These are phyloP conservation scores for Montipora capitata DNA, from an alignment of 92 coral and sea anemone genomes.

Conservation along the genomic window DNA sequence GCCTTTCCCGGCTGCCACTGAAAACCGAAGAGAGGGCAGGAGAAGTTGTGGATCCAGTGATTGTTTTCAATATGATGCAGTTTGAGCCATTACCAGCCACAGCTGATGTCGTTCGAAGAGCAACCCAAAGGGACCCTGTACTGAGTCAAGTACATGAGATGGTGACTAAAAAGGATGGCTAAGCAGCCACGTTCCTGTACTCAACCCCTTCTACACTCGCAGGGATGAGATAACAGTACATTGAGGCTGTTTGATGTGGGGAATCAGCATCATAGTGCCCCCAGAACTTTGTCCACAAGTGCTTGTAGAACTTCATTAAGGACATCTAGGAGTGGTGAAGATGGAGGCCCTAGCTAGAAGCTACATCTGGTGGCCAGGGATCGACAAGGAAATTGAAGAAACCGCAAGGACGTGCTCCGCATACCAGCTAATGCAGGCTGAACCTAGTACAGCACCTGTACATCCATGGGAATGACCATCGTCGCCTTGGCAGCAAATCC, in stretches of 20 bases:
- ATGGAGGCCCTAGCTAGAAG: conserved; percentile 57
- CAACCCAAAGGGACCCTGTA: too few relatives aligned
- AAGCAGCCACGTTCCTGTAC: too few relatives aligned
- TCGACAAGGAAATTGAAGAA: conserved; percentile 18
- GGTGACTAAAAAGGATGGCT: too few relatives aligned
- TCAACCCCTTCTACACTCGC: too few relatives aligned
- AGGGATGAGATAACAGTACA: too few relatives aligned
- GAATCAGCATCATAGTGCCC: conserved; percentile 28
- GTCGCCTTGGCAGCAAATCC: conserved; percentile 41
- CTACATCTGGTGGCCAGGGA: conserved; percentile 56
- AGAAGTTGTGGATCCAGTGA: too few relatives aligned
- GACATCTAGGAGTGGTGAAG: conserved; percentile 43
- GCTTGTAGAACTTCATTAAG: conserved; percentile 17
- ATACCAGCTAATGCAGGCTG: conserved; percentile 15
- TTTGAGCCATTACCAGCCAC: too few relatives aligned
- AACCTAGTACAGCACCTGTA: conserved; percentile 37
- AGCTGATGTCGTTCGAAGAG: too few relatives aligned
- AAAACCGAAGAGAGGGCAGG: too few relatives aligned
- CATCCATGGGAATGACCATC: conserved; percentile 65
- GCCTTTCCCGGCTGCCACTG: too few relatives aligned
- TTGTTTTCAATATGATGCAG: too few relatives aligned
- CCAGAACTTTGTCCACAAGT: conserved; percentile 18
- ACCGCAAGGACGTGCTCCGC: conserved; percentile 10
- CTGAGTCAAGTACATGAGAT: too few relatives aligned
- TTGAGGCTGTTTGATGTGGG: conserved; percentile 41